Evolutionary conservation across 2,113 vertebrate genomes (phyloP).

Genomic region (Isurus oxyrinchus): DNA sequence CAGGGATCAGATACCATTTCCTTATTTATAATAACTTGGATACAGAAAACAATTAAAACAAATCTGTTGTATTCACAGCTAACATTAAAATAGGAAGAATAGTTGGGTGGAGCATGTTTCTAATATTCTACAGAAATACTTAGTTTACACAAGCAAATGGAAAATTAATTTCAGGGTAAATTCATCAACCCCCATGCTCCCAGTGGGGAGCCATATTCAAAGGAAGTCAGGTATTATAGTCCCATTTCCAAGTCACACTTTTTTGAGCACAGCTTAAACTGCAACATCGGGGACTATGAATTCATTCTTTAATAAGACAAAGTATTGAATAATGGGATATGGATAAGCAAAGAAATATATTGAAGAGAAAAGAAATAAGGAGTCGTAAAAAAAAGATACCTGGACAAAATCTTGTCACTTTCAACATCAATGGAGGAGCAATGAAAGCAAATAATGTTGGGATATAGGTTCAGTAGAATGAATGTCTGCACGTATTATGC

Average conservation of each 20-base stretch:
- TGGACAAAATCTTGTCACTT: background rate
- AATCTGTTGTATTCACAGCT: too few species aligned
- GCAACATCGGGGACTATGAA: background rate
- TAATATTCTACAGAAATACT: too few species aligned
- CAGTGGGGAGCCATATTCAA: background rate
- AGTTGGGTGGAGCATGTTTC: too few species aligned
- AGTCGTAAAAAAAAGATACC: background rate
- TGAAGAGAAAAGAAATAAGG: background rate
- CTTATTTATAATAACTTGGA: background rate
- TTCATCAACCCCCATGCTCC: too few species aligned
- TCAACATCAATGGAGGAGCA: background rate
- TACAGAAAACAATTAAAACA: background rate
- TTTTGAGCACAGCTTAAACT: background rate
- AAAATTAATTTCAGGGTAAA: too few species aligned
- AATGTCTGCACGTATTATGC: background rate
- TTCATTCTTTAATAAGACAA: background rate
- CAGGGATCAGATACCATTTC: background rate
- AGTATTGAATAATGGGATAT: background rate
- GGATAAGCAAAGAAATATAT: background rate
- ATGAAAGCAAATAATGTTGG: background rate
- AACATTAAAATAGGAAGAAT: too few species aligned
- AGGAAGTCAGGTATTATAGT: background rate
- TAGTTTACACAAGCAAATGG: too few species aligned
- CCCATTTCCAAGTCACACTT: background rate
- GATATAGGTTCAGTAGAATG: background rate